Conservation (phyloP, 2,888 invertebrate genomes). For the Agrotis exclamationis region DNA sequence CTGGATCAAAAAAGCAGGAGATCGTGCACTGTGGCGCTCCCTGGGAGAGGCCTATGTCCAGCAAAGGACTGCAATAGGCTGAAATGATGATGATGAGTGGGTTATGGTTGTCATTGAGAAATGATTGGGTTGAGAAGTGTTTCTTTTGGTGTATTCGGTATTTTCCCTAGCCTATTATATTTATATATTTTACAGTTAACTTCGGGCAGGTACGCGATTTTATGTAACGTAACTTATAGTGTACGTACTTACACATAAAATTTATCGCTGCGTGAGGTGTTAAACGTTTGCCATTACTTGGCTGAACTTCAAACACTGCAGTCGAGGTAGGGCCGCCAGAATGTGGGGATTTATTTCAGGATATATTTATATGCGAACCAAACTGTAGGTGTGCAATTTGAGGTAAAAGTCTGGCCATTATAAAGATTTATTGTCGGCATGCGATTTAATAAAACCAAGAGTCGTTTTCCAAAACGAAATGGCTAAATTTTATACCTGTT, state of each 20-base stretch:
- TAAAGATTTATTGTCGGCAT: background rate
- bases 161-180: too few species aligned
- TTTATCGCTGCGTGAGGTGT: conserved; percentile 46
- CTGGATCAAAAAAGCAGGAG: too few species aligned
- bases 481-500: background rate
- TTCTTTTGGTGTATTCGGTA: too few species aligned
- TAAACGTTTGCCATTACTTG: conserved; percentile 55
- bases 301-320: conserved; percentile 54
- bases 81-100: too few species aligned
- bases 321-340: conserved; percentile 28
- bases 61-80: too few species aligned
- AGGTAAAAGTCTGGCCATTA: background rate
- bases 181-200: background rate
- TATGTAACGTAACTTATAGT: conserved; percentile 23
- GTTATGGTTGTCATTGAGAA: background rate
- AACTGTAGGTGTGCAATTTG: background rate
- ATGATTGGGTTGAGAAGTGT: background rate
- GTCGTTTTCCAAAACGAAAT: background rate
- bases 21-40: too few species aligned
- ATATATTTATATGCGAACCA: conserved; percentile 34
- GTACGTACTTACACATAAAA: conserved; percentile 31
- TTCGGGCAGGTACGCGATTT: background rate
- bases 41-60: too few species aligned
- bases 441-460: background rate
- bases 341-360: conserved; percentile 14